phyloP scores from a whole-genome alignment of 2,888 invertebrate species.

The Heteromurus nitidus region DNA sequence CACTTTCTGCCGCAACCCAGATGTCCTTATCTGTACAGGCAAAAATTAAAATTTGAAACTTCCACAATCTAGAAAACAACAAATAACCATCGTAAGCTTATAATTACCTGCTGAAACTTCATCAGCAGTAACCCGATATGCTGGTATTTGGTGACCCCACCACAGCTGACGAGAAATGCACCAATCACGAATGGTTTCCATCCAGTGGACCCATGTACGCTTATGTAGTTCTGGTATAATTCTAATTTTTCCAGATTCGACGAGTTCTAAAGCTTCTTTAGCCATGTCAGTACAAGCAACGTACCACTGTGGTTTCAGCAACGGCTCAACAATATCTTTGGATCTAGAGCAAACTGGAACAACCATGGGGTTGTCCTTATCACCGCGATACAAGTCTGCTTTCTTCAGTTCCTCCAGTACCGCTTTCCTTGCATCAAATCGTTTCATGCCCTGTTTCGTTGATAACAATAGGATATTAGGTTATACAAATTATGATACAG shows the following conservation, averaged over 20 bases:
- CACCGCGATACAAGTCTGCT: conserved; percentile 84
- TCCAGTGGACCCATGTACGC: conserved; percentile 97
- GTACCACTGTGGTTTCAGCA: conserved; percentile 98
- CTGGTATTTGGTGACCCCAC: conserved; percentile 99
- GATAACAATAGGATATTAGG: no score
- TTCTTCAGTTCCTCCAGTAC: conserved; percentile 86
- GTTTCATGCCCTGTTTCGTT: conserved; percentile 91
- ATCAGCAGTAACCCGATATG: conserved; percentile 83
- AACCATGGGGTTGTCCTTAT: conserved; percentile 94
- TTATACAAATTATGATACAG: no score
- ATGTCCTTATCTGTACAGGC: conserved; percentile 50
- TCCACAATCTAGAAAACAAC: background rate
- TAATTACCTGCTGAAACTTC: conserved; percentile 28
- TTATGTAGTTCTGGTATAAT: conserved; percentile 93
- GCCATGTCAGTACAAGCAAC: conserved; percentile 95
- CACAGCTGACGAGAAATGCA: conserved; percentile 98
- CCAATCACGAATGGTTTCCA: conserved; percentile 98
- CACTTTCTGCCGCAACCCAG: conserved; percentile 75
- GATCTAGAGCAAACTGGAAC: conserved; percentile 97
- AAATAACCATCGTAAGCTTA: background rate
- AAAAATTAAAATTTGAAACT: background rate
- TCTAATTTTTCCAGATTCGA: conserved; percentile 86
- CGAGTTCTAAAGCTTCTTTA: conserved; percentile 86
- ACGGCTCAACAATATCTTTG: conserved; percentile 97
- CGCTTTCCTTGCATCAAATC: conserved; percentile 91